Base-by-base conservation (phyloP, 1,140 invertebrate genomes). In the Lethrus apterus region DNA sequence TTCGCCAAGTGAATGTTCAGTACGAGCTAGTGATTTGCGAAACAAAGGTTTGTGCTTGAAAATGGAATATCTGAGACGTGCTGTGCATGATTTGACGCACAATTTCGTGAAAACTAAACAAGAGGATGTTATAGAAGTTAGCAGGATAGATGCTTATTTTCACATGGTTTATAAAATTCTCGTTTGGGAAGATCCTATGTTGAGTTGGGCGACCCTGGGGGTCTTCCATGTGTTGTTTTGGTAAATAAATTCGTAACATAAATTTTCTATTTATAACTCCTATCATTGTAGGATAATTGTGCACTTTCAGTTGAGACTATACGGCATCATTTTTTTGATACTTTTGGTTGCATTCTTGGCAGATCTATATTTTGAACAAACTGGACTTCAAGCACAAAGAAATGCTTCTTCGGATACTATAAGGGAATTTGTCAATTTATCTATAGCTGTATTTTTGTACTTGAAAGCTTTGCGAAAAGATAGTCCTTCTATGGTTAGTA, bases 211-310 rank as follows among this genome's bases (percentile, higher is more conserved):
- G 2, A 23, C 30, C 10, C n/a, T 48, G 21, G 40, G 30, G 19
- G 21, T 46, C 32, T 14, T 47, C 36, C 40, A 53, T 46, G 2
- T 46, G 17, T 49, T 46, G 45, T 54, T 47, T 33, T 54, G 46
- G 47, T 49, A 8, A 34, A 36, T 19, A 49, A 49, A 17, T n/a
- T n/a, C n/a, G n/a, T n/a, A n/a, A n/a, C n/a, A n/a, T 43, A 41
- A 19, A 21, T 53, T n/a, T 46, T 53, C 33, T 49, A 46, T 50
- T 51, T 43, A 48, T 21, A 18, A 13, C 14, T 18, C 8, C 13
- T 45, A 18, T 44, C 20, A 20, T 52, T 53, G 8, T 42, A 57
- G 55, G 55, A 19, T 54, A 18, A 44, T 51, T 21, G 43, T 51
- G 14, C 44, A 51, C 21, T 52, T 51, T 19, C 44, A 55, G 30